Base-by-base conservation (phyloP, 2,113 vertebrate genomes). In the Leptodactylus fuscus region DNA sequence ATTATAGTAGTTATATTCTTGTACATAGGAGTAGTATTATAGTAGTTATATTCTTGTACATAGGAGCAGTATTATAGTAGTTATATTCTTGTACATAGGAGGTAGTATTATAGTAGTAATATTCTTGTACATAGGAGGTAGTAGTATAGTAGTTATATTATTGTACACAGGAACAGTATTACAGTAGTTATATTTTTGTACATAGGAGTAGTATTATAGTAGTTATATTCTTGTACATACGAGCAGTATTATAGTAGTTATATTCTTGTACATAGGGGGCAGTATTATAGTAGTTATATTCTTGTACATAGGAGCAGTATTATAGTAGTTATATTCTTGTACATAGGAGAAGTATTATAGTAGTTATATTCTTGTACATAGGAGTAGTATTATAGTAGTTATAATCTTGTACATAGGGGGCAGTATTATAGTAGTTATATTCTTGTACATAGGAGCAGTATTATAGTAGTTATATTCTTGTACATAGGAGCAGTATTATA, bases 241-340 rank as follows among this genome's bases (percentile, higher is more conserved):
- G 60, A 4, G 60, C 24, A 65, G 12, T 65, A 65, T 65, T 65
- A 65, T 65, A 65, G 24, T 32, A 65, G 60, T 65, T 65, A 65
- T 65, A 65, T 62, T 62, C 58, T 62, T 62, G 58, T 34, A 65
- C 29, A 65, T 32, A 65, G 41, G 55, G 9, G 0, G 55, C 55
- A 60, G 55, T 60, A 60, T 60, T 60, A 60, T 60, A 60, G 55
- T 60, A 60, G 55, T 60, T 60, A 27, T 60, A 60, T 60, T n/a
- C 51, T 55, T 55, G 51, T 55, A 55, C 5, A 55, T 55, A 55
- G 51, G 6, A 11, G 51, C 51, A 55, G 51, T 55, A 55, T 55
- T 55, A 55, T 55, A 55, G 51, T 55, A 51, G 48, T 51, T 51
- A 51, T 51, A 51, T 51, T 55, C 53, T 55, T 55, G 53, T 55